phyloP scores from a whole-genome alignment of 2,888 invertebrate species.

The Beris morrisii region DNA sequence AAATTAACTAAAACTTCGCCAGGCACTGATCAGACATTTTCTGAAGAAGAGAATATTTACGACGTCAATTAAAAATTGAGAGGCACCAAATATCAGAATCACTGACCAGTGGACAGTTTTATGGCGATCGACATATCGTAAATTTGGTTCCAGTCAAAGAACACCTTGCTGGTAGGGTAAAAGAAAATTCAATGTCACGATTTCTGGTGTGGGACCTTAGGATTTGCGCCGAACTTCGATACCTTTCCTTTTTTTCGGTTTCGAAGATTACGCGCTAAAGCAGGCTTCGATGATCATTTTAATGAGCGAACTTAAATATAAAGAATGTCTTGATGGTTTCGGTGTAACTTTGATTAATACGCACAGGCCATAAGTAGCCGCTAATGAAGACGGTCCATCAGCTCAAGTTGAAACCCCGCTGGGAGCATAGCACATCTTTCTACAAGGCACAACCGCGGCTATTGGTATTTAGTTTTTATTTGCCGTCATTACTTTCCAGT shows the following conservation, averaged over 20 bases:
- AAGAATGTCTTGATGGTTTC: no score
- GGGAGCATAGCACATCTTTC: no score
- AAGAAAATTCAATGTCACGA: conserved; percentile 7
- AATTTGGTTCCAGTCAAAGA: conserved; percentile 13
- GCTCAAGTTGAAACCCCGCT: no score
- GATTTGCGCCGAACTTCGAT: conserved; percentile 10
- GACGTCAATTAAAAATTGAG: conserved; percentile 35
- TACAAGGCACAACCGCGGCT: no score
- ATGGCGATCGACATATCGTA: conserved; percentile 12
- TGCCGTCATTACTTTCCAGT: no score
- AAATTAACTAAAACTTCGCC: conserved; percentile 5
- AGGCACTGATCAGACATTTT: conserved; percentile 13
- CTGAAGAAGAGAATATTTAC: conserved; percentile 29
- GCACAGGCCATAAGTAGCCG: no score
- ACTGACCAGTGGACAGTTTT: conserved; percentile 30
- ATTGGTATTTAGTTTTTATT: no score
- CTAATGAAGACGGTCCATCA: no score
- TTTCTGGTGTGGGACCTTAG: conserved; percentile 16
- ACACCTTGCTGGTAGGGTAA: neutral
- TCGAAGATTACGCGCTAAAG: no score
- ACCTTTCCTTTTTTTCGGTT: neutral
- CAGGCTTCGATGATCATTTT: no score
- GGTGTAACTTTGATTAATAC: no score
- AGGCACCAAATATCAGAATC: conserved; percentile 30
- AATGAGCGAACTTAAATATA: no score